Conservation (phyloP, 2,797 vertebrate genomes). For the Pelobates cultripes region DNA sequence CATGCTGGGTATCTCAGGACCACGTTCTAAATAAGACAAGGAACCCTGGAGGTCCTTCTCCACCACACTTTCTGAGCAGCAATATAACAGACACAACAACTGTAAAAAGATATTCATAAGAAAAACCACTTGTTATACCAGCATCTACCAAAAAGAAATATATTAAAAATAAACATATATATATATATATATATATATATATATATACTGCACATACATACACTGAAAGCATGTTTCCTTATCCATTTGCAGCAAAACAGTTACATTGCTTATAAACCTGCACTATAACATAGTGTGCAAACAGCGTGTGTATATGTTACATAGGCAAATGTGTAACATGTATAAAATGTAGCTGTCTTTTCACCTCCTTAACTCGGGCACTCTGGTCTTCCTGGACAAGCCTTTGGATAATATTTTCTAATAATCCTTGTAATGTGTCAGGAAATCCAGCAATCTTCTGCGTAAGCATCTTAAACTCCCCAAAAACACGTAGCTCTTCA, state of each 20-base stretch:
- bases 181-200: too few relatives aligned
- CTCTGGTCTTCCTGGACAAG: constrained; percentile 37
- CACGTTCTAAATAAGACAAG: constrained; percentile 22
- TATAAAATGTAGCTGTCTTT: background rate
- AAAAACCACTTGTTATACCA: background rate
- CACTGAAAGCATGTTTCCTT: too few relatives aligned
- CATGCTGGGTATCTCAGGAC: constrained; percentile 18
- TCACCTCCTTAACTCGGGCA: constrained; percentile 28
- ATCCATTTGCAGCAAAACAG: too few relatives aligned
- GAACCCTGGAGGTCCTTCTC: constrained; percentile 42
- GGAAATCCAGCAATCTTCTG: constrained; percentile 35
- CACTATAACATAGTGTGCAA: background rate
- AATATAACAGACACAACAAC: constrained; percentile 43
- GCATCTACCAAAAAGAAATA: too few relatives aligned
- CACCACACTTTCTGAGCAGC: constrained; percentile 29
- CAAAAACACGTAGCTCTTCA: constrained; percentile 48
- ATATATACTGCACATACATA: too few relatives aligned
- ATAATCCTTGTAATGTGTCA: constrained; percentile 38
- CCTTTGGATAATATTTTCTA: constrained; percentile 45
- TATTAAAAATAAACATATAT: too few relatives aligned
- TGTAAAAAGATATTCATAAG: background rate
- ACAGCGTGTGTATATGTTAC: too few relatives aligned
- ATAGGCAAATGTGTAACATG: too few relatives aligned
- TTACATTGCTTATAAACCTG: background rate
- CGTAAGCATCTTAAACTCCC: constrained; percentile 44